Percentiles rank a stretch among this genome's conserved stretches.
phyloP scores from a whole-genome alignment of 2,888 invertebrate genomes.

The Gastracanthus pulcherrimus region DNA sequence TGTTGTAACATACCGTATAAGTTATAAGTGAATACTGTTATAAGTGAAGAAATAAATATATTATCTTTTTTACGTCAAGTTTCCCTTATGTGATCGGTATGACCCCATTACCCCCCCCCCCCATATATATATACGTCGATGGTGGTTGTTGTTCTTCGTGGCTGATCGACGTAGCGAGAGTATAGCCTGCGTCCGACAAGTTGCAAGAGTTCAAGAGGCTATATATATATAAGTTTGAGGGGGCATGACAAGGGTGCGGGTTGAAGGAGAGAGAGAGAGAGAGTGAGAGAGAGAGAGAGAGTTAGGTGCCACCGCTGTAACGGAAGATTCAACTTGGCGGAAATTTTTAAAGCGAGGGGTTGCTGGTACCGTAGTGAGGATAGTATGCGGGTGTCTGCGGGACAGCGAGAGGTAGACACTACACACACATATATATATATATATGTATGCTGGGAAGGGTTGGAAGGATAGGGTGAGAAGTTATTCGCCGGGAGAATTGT shows the following conservation, averaged over 20 bases:
- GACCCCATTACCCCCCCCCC: too few species aligned
- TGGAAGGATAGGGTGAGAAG: background rate
- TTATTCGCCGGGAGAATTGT: constrained; percentile 1
- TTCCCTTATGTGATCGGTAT: too few species aligned
- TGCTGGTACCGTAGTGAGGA: background rate
- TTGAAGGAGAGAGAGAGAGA: too few species aligned
- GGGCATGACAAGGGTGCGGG: too few species aligned
- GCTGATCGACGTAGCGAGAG: background rate
- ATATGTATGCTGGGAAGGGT: background rate
- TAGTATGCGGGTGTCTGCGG: background rate
- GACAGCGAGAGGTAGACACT: too few species aligned
- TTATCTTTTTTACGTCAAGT: too few species aligned
- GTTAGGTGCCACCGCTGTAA: background rate
- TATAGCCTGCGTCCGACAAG: background rate
- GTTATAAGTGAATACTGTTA: too few species aligned
- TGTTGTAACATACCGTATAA: too few species aligned
- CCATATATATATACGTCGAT: background rate
- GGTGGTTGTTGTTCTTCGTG: too few species aligned
- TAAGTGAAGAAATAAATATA: too few species aligned
- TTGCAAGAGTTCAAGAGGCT: background rate
- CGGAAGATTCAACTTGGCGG: constrained; percentile 29
- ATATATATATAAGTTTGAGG: background rate
- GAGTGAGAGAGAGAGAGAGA: background rate
- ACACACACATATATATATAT: too few species aligned
- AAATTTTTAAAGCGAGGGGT: constrained; percentile 11